Base-by-base conservation (phyloP, 1,140 invertebrate genomes). In the Trichonephila inaurata region DNA sequence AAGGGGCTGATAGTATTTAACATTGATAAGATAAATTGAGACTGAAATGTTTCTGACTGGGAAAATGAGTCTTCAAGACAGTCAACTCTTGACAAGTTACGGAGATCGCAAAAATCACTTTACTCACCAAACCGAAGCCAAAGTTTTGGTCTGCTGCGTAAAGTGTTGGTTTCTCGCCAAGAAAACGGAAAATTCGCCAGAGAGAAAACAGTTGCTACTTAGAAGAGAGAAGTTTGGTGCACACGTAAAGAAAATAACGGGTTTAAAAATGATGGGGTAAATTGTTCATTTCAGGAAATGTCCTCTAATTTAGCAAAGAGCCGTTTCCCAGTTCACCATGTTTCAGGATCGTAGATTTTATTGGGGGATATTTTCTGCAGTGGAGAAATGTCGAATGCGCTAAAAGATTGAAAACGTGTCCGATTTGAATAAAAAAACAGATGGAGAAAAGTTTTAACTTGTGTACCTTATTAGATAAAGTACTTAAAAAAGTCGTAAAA, bases 11-110 rank as follows among this genome's bases (percentile, higher is more conserved):
- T 77, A 77, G n/a, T 87, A 87, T 87, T 87, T 87, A 87, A 87
- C 85, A 87, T 64, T 62, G 85, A 87, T 87, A 87, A 87, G 85
- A 87, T 87, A 62, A 64, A 87, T 87, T 60, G 64, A 87, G 85
- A 87, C 28, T 87, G 60, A 87, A 87, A 87, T 87, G 85, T 33
- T 87, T 77, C 58, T 19, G 85, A 40, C 85, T 87, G 85, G 33
- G 72, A 77, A 77, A 77, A 77, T 77, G 72, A 77, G 72, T 77
- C 28, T 77, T 77, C 72, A 33, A 33, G 72, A 77, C 72, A 77
- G 72, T 77, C 33, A 28, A 14, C 61, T 87, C 85, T 28, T 87
- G 85, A 58, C 85, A 87, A 58, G 58, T 87, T 62, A 87, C 85
- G n/a, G 58, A 28, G 19, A 87, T 87, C 61, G 44, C 61, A 87